These are phyloP conservation scores for Brachyrhaphis roseni DNA, from an alignment of 2,797 vertebrate species.

Conservation along the genomic window DNA sequence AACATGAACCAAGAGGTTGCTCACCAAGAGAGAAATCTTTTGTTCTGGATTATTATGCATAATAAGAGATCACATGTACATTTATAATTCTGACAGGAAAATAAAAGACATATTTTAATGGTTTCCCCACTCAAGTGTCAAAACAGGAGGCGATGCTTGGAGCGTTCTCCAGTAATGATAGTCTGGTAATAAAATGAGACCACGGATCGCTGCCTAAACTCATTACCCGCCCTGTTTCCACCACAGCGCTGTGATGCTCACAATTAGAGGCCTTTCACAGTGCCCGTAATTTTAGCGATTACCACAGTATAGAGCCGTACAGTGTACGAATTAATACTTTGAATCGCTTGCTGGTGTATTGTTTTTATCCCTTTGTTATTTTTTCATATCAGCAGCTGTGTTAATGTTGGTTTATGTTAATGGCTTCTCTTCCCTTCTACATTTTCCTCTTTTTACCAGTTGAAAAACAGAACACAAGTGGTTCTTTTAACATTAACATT, in stretches of 20 bases:
- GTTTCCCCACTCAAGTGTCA: constrained; percentile 12
- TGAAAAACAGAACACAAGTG: background rate
- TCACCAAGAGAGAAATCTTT: background rate
- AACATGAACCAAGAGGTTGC: background rate
- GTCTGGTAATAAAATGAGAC: constrained; percentile 8
- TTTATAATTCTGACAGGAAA: constrained; percentile 3
- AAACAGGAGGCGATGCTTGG: constrained; percentile 13
- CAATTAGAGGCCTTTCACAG: constrained; percentile 16
- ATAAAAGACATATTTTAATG: constrained; percentile 1
- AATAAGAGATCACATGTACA: background rate
- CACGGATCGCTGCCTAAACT: constrained; percentile 44
- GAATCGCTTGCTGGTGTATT: background rate
- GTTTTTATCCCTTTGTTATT: no score
- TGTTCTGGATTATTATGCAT: background rate
- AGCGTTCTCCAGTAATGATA: constrained; percentile 11
- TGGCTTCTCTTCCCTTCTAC: background rate
- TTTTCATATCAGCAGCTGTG: background rate
- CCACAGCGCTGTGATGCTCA: constrained; percentile 8
- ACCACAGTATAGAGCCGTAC: constrained; percentile 4
- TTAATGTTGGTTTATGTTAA: constrained; percentile 1
- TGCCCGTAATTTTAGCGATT: constrained; percentile 11
- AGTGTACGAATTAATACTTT: background rate
- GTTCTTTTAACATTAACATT: constrained; percentile 1
- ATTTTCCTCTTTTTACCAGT: background rate
- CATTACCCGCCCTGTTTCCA: constrained; percentile 30